Conservation (phyloP, 2,888 invertebrate genomes). For the Sepiola atlantica region DNA sequence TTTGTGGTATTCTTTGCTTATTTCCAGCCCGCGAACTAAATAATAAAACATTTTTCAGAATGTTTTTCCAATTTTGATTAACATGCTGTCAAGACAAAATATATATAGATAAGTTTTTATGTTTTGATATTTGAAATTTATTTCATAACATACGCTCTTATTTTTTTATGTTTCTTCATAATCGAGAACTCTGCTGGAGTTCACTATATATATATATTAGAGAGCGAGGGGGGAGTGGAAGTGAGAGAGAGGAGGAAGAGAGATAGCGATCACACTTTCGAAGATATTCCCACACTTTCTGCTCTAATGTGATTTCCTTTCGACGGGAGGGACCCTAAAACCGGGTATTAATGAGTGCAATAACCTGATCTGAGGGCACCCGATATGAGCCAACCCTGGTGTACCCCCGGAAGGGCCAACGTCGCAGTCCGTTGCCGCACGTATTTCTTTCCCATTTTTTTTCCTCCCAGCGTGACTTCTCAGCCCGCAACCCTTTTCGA, state of each 20-base stretch:
- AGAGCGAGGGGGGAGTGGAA: neutral
- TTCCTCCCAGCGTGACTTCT: neutral
- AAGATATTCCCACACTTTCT: constrained; percentile 9
- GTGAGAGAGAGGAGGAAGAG: neutral
- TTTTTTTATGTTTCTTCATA: no score
- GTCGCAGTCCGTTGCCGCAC: neutral
- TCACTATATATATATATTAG: no score
- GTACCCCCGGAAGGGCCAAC: neutral
- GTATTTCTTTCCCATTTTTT: neutral
- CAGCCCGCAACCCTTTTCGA: neutral
- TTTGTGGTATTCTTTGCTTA: no score
- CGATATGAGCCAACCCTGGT: neutral
- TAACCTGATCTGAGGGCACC: neutral
- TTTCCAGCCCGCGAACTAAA: no score
- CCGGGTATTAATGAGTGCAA: neutral
- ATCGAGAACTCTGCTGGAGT: no score
- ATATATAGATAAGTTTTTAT: no score
- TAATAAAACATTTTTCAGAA: no score
- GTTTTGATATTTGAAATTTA: no score
- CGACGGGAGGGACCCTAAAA: neutral
- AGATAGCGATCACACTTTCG: neutral
- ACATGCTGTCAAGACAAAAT: no score
- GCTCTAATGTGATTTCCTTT: constrained; percentile 12
- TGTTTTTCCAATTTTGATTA: no score
- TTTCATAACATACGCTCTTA: no score